Evolutionary conservation across 2,113 vertebrate genomes (phyloP), one percentile per base, ranked within the genome.

Genomic region (Kobus ellipsiprymnus): DNA sequence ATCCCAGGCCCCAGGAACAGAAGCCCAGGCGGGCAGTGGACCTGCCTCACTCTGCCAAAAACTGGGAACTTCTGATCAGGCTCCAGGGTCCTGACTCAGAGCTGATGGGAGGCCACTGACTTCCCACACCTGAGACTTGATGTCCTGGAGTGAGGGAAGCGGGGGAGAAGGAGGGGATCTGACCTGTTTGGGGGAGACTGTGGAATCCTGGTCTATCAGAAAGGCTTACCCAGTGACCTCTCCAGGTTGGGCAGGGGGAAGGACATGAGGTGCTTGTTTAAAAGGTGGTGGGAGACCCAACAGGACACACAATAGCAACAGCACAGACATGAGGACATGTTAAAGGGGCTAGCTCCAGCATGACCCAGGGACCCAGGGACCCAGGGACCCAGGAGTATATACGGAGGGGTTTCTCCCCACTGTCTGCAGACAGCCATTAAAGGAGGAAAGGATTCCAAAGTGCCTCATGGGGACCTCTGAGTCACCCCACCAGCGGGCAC

Each of bases 401-500:
- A 52, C 57, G 15, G 11, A 85, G n/a, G 19, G 23, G 10, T 16
- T 50, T 33, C 48, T 78, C 67, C 55, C 80, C 13, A 3, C 27
- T 29, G 17, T 30, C 54, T 84, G n/a, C 14, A 74, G 54, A 90
- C 12, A 8, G 7, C 91, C 93, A 88, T 96, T 86, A 95, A 97
- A 97, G 94, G 97, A 96, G 74, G 71, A 87, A 90, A 89, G 60
- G 27, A 13, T 19, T 91, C 19, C 80, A 25, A 1, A 23, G 3
- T 5, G 60, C 54, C 29, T 33, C 30, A 52, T 30, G 80, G 17
- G 74, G 46, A 40, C 25, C 5, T 83, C 54, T 89, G 89, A 98
- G 83, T 98, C 98, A 97, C 54, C 82, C 83, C 23, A 30, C 44
- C 33, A 12, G 59, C 64, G 80, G 82, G 29, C 85, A 71, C 93